These are phyloP conservation scores for Heliconius hermathena DNA, from an alignment of 1,140 invertebrate genomes.

Conservation along the genomic window DNA sequence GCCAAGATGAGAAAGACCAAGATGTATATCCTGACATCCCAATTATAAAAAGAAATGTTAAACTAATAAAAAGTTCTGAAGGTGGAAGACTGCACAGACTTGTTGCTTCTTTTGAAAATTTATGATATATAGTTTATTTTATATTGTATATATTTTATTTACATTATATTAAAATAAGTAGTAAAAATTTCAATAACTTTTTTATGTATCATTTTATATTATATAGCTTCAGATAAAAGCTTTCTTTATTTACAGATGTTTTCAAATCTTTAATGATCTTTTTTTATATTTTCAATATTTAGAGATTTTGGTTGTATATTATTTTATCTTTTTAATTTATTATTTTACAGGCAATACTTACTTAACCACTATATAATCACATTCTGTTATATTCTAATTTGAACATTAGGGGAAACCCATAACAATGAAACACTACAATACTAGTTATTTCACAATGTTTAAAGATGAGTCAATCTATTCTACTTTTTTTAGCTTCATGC, in stretches of 20 bases:
- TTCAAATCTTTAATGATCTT: background rate
- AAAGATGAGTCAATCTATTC: background rate
- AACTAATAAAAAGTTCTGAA: conserved; percentile 57
- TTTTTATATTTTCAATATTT: background rate
- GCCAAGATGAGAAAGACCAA: conserved; percentile 56
- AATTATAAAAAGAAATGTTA: conserved; percentile 63
- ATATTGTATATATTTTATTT: background rate
- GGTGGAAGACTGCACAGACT: conserved; percentile 60
- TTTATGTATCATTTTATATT: background rate
- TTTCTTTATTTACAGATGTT: background rate
- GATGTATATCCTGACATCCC: conserved; percentile 65
- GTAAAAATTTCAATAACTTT: background rate
- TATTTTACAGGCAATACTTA: background rate
- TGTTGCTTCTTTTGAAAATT: conserved; percentile 63
- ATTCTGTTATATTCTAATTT: background rate
- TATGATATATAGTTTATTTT: conserved; percentile 42
- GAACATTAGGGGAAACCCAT: background rate
- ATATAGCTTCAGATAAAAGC: background rate
- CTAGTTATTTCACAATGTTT: background rate
- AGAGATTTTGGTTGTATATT: background rate
- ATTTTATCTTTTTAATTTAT: background rate
- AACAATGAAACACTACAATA: background rate
- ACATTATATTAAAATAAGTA: background rate
- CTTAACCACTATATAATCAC: background rate
- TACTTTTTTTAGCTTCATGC: background rate